Base-by-base conservation (phyloP, 2,797 vertebrate genomes). In the Peromyscus nudipes region DNA sequence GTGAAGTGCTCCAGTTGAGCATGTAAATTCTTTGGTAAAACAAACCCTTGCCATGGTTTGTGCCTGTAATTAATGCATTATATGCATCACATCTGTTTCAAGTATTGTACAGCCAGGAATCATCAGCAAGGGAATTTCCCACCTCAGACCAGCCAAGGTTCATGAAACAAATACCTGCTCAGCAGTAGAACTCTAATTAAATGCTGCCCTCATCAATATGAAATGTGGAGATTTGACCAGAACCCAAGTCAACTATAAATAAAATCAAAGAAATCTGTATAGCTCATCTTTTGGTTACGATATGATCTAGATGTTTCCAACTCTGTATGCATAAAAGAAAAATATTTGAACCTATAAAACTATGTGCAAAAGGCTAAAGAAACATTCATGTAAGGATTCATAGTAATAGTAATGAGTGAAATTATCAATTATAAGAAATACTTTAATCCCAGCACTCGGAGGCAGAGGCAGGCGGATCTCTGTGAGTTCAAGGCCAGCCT, bases 381-480 rank as follows among this genome's bases (percentile, higher is more conserved):
- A 76, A 81, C 0, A 86, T 31, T 21, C 12, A 9, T 49, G 11
- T n/a, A 69, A 69, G 31, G 43, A 52, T 27, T 52, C 31, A 71
- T 13, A 76, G 55, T 73, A 80, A 84, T 37, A 83, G 2, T 29
- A 16, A 1, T 77, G 75, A 79, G 49, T 79, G 34, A 89, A 79
- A 79, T 69, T 46, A 86, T 52, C 92, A 91, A 82, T 87, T 88
- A 67, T 2, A 94, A 88, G 31, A 97, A 85, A 95, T 13, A 77
- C 43, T 60, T 88, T n/a, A n/a, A n/a, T n/a, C n/a, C n/a, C n/a
- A n/a, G n/a, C n/a, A n/a, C n/a, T n/a, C n/a, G n/a, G n/a, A n/a
- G n/a, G n/a, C n/a, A n/a, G n/a, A n/a, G n/a, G n/a, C n/a, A n/a
- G n/a, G n/a, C n/a, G n/a, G n/a, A n/a, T n/a, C n/a, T n/a, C n/a